Base-by-base conservation (phyloP, 2,888 invertebrate genomes). In the Caenorhabditis drosophilae region DNA sequence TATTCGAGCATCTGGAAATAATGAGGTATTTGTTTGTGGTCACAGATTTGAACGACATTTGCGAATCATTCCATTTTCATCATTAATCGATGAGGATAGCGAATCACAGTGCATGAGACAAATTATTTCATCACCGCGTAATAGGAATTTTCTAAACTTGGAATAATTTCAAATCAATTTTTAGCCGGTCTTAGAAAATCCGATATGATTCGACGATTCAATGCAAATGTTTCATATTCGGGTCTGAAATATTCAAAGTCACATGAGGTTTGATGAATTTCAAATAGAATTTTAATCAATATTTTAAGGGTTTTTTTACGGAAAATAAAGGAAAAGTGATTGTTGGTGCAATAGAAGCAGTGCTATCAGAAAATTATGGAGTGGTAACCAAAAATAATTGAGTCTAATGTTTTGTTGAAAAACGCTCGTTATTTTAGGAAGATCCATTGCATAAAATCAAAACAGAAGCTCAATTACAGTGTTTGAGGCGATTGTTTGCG, bases 261-360 rank as follows among this genome's bases (percentile, higher is more conserved):
- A 23, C 93, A 93, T 87, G 97, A 97, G n/a, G n/a, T n/a, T n/a
- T n/a, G n/a, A n/a, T n/a, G n/a, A n/a, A n/a, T n/a, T n/a, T n/a
- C n/a, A n/a, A n/a, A n/a, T n/a, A n/a, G n/a, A n/a, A n/a, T n/a
- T n/a, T n/a, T n/a, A n/a, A n/a, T n/a, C n/a, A n/a, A n/a, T n/a
- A n/a, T n/a, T n/a, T n/a, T n/a, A n/a, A n/a, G 86, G 92, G 94
- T 67, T 88, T 97, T 70, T 97, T 82, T 67, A 69, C 75, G 22
- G 86, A 97, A 50, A 98, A 96, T 86, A 99, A 98, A 84, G 97
- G 97, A 85, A 94, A 94, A 85, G 86, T 96, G 73, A 97, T 99
- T 75, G 89, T 91, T 34, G 90, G 90, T 31, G 93, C 95, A n/a
- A 85, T 99, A 70, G 90, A 89, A 77, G 89, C 93, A 0, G 87